A percentile compares a stretch with the other conserved stretches of the same genome.
Evolutionary conservation across 1,140 invertebrate genomes (phyloP).

Genomic region (Solenopsis invicta): DNA sequence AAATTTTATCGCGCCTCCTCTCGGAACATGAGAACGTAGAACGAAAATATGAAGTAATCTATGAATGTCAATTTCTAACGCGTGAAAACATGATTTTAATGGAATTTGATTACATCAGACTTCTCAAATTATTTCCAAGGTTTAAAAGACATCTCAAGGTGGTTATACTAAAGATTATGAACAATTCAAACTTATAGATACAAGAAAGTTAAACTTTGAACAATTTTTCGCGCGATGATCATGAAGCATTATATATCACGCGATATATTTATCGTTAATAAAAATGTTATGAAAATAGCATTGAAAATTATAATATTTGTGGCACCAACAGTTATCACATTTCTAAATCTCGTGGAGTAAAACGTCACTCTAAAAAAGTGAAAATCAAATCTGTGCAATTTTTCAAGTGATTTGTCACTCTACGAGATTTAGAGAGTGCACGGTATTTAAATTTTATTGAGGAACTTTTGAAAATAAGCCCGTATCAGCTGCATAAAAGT

Average conservation of each 20-base stretch:
- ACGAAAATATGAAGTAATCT: background rate
- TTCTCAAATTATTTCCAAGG: background rate
- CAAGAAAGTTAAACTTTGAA: background rate
- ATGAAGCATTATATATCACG: background rate
- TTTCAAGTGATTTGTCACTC: too few relatives aligned
- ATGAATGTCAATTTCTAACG: background rate
- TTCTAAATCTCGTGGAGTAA: too few relatives aligned
- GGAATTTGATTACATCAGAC: conserved; percentile 40
- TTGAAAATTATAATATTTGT: background rate
- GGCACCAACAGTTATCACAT: background rate
- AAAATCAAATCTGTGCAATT: too few relatives aligned
- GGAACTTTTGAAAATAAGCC: background rate
- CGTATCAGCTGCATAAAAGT: background rate
- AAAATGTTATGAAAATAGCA: background rate
- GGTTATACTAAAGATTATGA: background rate
- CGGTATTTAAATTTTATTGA: conserved; percentile 1
- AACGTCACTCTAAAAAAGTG: too few relatives aligned
- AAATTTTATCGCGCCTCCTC: background rate
- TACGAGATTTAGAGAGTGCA: background rate
- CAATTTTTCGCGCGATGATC: background rate
- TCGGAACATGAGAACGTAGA: background rate
- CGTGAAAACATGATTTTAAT: background rate
- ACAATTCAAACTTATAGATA: background rate
- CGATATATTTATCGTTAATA: background rate
- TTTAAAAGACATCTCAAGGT: conserved; percentile 42